phyloP scores from a whole-genome alignment of 2,797 vertebrate species.

The Melanitta fusca region DNA sequence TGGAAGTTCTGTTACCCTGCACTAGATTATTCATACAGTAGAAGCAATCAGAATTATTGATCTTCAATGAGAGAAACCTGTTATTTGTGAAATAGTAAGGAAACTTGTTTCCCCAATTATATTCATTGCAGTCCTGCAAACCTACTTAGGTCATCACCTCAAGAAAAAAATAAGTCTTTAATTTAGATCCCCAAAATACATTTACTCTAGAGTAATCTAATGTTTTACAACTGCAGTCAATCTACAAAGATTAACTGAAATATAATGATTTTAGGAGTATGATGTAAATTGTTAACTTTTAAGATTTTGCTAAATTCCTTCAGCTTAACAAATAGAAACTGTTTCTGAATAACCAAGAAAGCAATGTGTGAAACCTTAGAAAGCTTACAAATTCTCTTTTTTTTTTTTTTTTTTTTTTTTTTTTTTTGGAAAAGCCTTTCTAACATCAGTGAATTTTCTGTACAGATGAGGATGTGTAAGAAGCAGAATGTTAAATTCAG shows the following conservation, averaged over 20 bases:
- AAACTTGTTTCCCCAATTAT: conserved; percentile 21
- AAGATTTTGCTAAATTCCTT: neutral
- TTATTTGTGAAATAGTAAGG: neutral
- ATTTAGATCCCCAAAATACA: neutral
- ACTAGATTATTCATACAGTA: neutral
- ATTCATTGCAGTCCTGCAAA: neutral
- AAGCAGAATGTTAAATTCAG: neutral
- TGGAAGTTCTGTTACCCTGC: neutral
- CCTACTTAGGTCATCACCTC: neutral
- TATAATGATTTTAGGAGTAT: neutral
- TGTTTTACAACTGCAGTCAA: neutral
- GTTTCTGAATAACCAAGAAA: neutral
- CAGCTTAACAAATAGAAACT: neutral
- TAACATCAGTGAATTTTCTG: neutral
- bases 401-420: neutral
- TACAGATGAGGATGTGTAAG: neutral
- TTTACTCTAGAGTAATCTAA: conserved; percentile 27
- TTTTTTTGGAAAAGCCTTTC: neutral
- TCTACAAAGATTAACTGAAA: neutral
- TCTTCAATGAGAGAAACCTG: conserved; percentile 6
- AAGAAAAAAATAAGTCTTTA: neutral
- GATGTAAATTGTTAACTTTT: neutral
- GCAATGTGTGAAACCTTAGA: neutral
- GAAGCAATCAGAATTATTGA: neutral
- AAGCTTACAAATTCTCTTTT: neutral